Evolutionary conservation across 1,140 invertebrate species (phyloP), one percentile per base, ranked within the genome.

Genomic region (Cylas formicarius): DNA sequence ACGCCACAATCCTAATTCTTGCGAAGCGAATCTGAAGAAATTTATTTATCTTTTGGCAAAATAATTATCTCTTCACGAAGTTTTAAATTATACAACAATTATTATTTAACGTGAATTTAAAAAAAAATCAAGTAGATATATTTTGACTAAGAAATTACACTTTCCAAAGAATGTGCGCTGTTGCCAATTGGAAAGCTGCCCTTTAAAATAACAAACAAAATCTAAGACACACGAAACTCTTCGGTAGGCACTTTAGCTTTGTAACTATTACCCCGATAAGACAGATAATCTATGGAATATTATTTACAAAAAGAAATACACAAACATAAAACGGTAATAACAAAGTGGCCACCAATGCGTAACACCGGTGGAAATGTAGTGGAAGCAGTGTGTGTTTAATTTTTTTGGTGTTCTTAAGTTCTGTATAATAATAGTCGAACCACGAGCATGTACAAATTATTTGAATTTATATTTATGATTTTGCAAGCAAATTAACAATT

Each of bases 161-260:
- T 43, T 24, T 29, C 34, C 47, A 34, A 57, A 57, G 57, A 59
- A 59, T 59, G 49, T 55, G 50, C 55, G 18, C 31, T 31, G 57
- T 57, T 59, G 57, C 50, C 57, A 57, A 26, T 36, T 34, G n/a
- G 19, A 34, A 29, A 13, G 29, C 35, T 53, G 48, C 43, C 53
- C 52, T 52, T 54, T 44, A 54, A 28, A 28, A 50, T 41, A 50
- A 34, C 16, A 28, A 28, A 28, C 5, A 14, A 28, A 28, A 28
- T 28, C 3, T 11, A 28, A 11, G 11, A 28, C 16, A 28, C 11
- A 28, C 16, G 16, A 28, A 11, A 28, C 6, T 11, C 11, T 5
- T 28, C 16, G 11, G 5, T n/a, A 11, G 11, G 3, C 11, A 28
- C 16, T 2, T 11, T 14, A 28, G 27, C 16, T 11, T 5, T 28